Conservation (phyloP, 2,888 invertebrate genomes). For the Timandra comae region DNA sequence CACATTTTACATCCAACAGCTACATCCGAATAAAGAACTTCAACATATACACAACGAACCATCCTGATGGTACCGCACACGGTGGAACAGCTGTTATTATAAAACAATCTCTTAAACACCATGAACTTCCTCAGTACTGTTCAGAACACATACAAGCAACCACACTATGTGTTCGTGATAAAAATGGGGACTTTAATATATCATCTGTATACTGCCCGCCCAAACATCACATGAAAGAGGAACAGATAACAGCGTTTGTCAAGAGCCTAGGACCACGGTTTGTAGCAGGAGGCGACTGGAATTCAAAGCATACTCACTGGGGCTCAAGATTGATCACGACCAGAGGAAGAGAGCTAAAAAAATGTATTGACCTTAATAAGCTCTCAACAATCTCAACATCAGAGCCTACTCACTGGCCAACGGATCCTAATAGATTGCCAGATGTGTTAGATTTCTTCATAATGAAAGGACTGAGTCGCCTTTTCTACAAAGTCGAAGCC, state of each 20-base stretch:
- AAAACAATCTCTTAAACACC: neutral
- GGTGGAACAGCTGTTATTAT: neutral
- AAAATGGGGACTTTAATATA: slow-evolving; percentile 1
- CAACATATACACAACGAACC: neutral
- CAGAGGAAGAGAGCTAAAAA: neutral
- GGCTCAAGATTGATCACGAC: neutral
- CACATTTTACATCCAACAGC: neutral
- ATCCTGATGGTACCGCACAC: too few relatives aligned
- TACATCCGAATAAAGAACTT: neutral
- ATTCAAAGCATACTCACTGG: slow-evolving; percentile 12
- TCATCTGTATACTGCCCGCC: slow-evolving; percentile 8
- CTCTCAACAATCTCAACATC: neutral
- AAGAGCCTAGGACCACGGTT: neutral
- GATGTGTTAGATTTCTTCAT: neutral
- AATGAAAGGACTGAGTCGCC: neutral
- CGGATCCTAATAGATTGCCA: neutral
- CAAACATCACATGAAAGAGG: slow-evolving; percentile 2
- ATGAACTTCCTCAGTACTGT: slow-evolving; percentile 2
- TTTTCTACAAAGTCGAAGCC: neutral
- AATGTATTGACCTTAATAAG: neutral
- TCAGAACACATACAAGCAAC: slow-evolving; percentile 8
- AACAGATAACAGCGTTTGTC: neutral
- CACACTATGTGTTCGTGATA: slow-evolving; percentile 3
- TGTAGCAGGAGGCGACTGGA: slow-evolving; percentile 13
- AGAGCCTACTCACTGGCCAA: too few relatives aligned